These are phyloP conservation scores for Lacerta bilineata DNA, from an alignment of 2,797 vertebrate species.

Conservation along the genomic window DNA sequence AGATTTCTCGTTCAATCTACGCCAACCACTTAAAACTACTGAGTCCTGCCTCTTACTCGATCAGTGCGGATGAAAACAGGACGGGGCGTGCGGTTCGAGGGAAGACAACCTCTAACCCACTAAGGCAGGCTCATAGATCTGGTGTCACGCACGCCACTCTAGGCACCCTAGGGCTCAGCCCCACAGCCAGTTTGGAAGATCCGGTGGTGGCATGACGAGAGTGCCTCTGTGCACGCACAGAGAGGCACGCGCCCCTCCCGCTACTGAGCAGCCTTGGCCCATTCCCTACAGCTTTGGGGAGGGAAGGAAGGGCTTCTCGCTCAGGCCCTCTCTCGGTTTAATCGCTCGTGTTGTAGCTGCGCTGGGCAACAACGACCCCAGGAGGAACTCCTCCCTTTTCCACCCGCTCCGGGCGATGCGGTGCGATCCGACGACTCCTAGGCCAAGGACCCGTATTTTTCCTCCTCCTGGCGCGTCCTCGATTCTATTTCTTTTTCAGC, in stretches of 20 bases:
- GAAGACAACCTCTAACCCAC: neutral
- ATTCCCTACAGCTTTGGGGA: neutral
- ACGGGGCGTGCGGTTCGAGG: neutral
- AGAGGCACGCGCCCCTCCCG: neutral
- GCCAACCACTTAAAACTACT: too few relatives aligned
- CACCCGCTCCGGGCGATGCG: neutral
- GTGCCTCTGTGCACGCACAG: neutral
- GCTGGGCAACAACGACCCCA: neutral
- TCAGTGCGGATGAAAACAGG: neutral
- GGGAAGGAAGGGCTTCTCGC: neutral
- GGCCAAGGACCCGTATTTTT: too few relatives aligned
- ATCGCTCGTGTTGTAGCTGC: neutral
- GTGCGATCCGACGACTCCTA: neutral
- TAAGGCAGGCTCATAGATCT: neutral
- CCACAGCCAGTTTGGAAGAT: neutral
- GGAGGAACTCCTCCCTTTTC: neutral
- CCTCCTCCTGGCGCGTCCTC: neutral
- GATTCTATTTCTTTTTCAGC: neutral
- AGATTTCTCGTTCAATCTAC: neutral
- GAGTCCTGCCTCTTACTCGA: too few relatives aligned
- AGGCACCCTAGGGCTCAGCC: too few relatives aligned
- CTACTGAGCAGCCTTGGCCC: neutral
- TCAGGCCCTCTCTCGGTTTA: too few relatives aligned
- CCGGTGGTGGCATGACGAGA: neutral
- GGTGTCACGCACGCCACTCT: neutral